These are phyloP conservation scores for Oegoconia quadripuncta DNA, from an alignment of 2,888 invertebrate genomes.

Conservation along the genomic window DNA sequence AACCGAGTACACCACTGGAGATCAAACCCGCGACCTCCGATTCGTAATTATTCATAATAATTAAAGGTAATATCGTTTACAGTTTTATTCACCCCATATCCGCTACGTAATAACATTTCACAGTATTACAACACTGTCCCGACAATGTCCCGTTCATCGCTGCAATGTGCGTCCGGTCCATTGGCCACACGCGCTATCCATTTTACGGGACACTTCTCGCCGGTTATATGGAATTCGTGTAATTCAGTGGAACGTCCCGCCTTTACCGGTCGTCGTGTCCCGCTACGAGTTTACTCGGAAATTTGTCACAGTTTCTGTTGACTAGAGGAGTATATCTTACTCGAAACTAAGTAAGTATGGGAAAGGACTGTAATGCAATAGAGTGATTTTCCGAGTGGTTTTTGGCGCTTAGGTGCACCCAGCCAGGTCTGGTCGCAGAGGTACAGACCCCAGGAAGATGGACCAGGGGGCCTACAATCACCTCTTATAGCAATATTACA, in stretches of 20 bases:
- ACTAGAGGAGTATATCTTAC: not conserved
- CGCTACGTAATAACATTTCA: slow-evolving; percentile 14
- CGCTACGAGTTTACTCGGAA: slow-evolving; percentile 51
- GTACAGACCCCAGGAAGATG: too few relatives aligned
- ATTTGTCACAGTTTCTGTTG: slow-evolving; percentile 37
- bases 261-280: slow-evolving; percentile 29
- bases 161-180: slow-evolving; percentile 33
- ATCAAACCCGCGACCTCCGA: not conserved
- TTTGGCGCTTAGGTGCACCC: too few relatives aligned
- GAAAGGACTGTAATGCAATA: too few relatives aligned
- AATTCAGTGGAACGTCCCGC: slow-evolving; percentile 52
- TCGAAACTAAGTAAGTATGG: too few relatives aligned
- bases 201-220: slow-evolving; percentile 48
- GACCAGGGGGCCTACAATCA: too few relatives aligned
- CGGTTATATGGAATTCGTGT: slow-evolving; percentile 52
- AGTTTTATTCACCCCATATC: slow-evolving; percentile 6
- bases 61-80: not conserved
- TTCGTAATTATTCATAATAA: too few relatives aligned
- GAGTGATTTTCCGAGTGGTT: too few relatives aligned
- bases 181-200: slow-evolving; percentile 55
- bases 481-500: too few relatives aligned
- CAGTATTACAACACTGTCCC: not conserved
- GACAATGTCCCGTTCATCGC: slow-evolving; percentile 39
- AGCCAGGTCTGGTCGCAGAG: too few relatives aligned
- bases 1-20: not conserved